phyloP scores from a whole-genome alignment of 2,113 vertebrate genomes.

The Ceratotherium simum region DNA sequence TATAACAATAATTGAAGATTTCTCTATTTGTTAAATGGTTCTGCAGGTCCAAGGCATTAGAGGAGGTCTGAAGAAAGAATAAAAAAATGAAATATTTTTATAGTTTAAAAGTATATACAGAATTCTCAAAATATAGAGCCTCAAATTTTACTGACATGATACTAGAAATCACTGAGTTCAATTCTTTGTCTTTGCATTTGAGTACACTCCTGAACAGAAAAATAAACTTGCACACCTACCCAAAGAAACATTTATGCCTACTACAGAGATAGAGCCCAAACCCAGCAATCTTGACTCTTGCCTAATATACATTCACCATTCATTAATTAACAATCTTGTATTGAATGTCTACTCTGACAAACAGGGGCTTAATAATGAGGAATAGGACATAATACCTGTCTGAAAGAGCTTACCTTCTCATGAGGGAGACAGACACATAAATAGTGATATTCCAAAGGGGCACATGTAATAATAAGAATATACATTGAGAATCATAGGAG shows the following conservation, averaged over 20 bases:
- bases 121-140: slow-evolving; percentile 14
- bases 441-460: neutral
- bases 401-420: neutral
- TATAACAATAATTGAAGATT: slow-evolving; percentile 40
- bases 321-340: neutral
- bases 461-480: neutral
- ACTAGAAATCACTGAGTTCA: neutral
- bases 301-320: neutral
- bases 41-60: slow-evolving; percentile 36
- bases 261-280: neutral
- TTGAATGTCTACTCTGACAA: neutral
- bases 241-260: neutral
- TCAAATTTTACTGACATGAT: slow-evolving; percentile 34
- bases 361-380: neutral
- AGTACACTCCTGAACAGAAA: neutral
- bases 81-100: slow-evolving; percentile 58
- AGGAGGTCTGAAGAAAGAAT: slow-evolving; percentile 54
- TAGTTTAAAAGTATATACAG: slow-evolving; percentile 45
- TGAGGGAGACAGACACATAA: neutral
- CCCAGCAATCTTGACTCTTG: neutral
- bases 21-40: slow-evolving; percentile 54
- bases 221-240: neutral
- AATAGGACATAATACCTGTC: neutral
- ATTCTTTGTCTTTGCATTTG: slow-evolving; percentile 16
- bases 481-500: neutral